A percentile compares a stretch with the other conserved stretches of the same genome.
These are phyloP conservation scores for Gerris lacustris DNA, from an alignment of 2,888 invertebrate genomes.

Conservation along the genomic window DNA sequence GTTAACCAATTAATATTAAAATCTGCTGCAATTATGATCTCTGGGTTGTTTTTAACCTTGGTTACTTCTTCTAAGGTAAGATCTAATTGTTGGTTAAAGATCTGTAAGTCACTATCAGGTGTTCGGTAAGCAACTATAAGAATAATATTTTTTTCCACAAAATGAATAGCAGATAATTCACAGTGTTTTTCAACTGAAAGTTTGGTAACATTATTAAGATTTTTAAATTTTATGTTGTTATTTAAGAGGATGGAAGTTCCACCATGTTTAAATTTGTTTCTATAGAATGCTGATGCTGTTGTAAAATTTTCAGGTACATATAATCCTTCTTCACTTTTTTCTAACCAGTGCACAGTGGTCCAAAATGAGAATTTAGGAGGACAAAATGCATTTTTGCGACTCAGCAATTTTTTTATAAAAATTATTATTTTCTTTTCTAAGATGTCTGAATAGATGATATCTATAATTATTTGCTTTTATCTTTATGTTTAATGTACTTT, in stretches of 20 bases:
- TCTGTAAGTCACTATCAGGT: background rate
- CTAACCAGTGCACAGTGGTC: background rate
- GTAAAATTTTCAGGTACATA: background rate
- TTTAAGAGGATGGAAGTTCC: background rate
- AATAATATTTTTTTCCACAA: background rate
- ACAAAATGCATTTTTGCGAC: too few species aligned
- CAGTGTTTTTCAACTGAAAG: background rate
- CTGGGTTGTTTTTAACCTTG: background rate
- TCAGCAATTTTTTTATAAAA: too few species aligned
- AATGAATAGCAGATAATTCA: background rate
- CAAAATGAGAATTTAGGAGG: too few species aligned
- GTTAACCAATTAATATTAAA: background rate
- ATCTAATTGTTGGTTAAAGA: background rate
- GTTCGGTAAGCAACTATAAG: background rate
- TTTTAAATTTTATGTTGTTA: background rate
- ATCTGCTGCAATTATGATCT: background rate
- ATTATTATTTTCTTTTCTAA: too few species aligned
- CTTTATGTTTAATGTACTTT: too few species aligned
- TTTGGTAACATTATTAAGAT: background rate
- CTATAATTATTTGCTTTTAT: too few species aligned
- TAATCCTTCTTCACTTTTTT: background rate
- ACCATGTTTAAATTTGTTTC: background rate
- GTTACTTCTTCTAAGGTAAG: background rate
- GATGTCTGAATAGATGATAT: too few species aligned
- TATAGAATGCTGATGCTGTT: background rate